Evolutionary conservation across 2,797 vertebrate species (phyloP).

Genomic region (Luscinia megarhynchos): DNA sequence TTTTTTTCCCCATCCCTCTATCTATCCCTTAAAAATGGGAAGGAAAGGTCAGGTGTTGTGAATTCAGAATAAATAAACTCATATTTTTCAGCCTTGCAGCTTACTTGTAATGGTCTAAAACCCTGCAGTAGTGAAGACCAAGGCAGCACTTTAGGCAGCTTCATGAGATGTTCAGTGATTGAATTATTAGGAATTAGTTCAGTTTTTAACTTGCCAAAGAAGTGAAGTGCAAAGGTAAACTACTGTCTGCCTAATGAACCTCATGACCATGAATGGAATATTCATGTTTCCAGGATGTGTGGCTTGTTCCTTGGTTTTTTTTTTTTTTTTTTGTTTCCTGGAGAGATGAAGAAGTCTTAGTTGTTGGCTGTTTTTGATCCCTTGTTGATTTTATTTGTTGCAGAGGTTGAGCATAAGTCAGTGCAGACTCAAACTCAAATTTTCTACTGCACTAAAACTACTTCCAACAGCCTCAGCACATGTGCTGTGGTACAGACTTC

Average conservation of each 20-base stretch:
- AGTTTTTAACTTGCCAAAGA: background rate
- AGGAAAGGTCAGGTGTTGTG: background rate
- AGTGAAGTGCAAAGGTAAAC: background rate
- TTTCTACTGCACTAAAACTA: background rate
- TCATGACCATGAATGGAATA: background rate
- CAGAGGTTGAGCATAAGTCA: background rate
- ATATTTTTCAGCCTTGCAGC: background rate
- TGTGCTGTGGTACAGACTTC: background rate
- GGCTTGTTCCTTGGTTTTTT: background rate
- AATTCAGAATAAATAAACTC: background rate
- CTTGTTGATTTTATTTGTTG: background rate
- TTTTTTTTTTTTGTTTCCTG: background rate
- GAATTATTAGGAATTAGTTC: background rate
- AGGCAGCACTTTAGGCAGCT: background rate
- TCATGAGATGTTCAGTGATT: background rate
- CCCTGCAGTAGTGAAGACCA: background rate
- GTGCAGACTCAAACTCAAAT: background rate
- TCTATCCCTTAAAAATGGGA: background rate
- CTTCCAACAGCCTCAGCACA: accelerated
- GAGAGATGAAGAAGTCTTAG: background rate
- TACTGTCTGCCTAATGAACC: background rate
- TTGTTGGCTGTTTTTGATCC: background rate
- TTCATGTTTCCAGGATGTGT: background rate
- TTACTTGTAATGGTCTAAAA: background rate
- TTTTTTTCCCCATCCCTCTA: background rate